phyloP scores from a whole-genome alignment of 2,888 invertebrate genomes.

The Macrophya alboannulata region DNA sequence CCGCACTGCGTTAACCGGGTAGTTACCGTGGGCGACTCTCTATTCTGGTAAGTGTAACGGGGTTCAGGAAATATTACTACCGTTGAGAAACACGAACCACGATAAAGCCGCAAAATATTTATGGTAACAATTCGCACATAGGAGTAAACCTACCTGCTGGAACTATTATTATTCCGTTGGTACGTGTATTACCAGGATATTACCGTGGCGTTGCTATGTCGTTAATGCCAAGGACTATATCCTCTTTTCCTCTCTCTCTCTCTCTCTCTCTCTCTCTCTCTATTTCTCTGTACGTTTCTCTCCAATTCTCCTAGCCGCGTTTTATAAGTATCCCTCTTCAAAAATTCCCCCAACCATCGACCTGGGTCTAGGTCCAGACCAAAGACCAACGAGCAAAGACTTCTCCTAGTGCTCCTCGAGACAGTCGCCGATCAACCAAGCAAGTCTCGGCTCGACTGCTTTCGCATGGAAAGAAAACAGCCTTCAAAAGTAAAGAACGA shows the following conservation, averaged over 20 bases:
- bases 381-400: conserved; percentile 37
- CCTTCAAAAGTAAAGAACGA: conserved; percentile 71
- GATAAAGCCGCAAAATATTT: conserved; percentile 47
- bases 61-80: conserved; percentile 73
- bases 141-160: conserved; percentile 7
- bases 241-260: background rate
- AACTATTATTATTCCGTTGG: conserved; percentile 34
- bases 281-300: background rate
- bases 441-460: background rate
- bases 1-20: conserved; percentile 73
- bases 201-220: background rate
- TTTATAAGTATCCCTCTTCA: conserved; percentile 36
- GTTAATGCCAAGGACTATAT: conserved; percentile 45
- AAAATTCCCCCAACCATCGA: background rate
- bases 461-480: conserved; percentile 67
- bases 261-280: background rate
- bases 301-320: background rate
- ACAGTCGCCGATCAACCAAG: conserved; percentile 49
- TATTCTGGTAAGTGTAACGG: conserved; percentile 73
- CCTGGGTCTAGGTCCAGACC: conserved; percentile 23
- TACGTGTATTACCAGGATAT: conserved; percentile 11
- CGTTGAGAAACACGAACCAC: conserved; percentile 48
- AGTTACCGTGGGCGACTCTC: conserved; percentile 65
- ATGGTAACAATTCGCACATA: conserved; percentile 45
- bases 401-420: conserved; percentile 42